Base-by-base conservation (phyloP, 2,888 invertebrate genomes). In the Apotomis turbidana region DNA sequence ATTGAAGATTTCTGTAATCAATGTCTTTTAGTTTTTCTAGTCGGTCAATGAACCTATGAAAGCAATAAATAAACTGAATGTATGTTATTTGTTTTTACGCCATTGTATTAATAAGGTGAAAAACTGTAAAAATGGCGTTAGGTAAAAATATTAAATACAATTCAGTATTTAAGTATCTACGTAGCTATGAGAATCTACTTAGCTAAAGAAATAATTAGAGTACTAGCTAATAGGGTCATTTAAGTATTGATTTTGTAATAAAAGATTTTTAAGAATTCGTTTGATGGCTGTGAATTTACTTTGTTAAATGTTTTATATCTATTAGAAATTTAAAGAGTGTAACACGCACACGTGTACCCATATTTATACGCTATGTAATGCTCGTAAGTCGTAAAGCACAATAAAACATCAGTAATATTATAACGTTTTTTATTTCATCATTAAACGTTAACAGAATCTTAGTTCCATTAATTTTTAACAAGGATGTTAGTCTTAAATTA, bases 241-340 rank as follows among this genome's bases (percentile, higher is more conserved):
- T 10, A 57, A 38, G 57, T 12, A 36, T 36, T 36, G 36, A 12
- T 13, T 59, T 46, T 49, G 13, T 58, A 58, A 13, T 36, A 55
- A 49, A 44, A 67, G 10, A 41, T 41, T 55, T 70, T 68, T 58
- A 57, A 67, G 67, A 69, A 71, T 71, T 70, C 70, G 61, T 74
- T 75, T 76, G 75, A 78, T 75, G 85, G 85, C 85, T 85, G 85
- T 85, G 84, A 85, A 77, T 77, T 81, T 78, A 74, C 70, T 77
- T 79, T 79, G 75, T 75, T 72, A 77, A 75, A 68, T 71, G 74
- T 76, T 79, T 76, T 76, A 78, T 75, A 76, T 67, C 46, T 10
- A 58, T 13, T 67, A n/a, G 38, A 75, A 5, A n/a, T 5, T 5
- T 12, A 27, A 13, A 46, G 2, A 5, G 0, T 61, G 12, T 9